Conservation (phyloP, 2,113 vertebrate genomes). For the Lichenostomus cassidix region DNA sequence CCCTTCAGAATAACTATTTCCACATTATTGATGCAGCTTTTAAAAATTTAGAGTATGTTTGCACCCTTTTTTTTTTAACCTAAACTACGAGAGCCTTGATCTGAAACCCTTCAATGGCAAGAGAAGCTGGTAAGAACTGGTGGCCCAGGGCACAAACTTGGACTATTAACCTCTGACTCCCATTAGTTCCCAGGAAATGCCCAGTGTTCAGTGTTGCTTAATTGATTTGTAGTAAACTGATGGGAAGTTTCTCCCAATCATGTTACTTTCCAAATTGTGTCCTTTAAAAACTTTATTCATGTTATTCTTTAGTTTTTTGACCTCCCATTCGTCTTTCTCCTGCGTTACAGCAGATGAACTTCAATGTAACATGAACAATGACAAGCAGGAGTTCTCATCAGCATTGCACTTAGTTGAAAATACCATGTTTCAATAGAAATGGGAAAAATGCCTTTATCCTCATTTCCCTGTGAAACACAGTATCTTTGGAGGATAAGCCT, state of each 20-base stretch:
- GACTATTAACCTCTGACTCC: neutral
- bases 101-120: neutral
- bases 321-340: neutral
- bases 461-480: constrained; percentile 67
- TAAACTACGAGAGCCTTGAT: neutral
- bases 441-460: constrained; percentile 60
- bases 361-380: neutral
- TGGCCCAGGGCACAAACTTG: neutral
- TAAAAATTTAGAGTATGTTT: neutral
- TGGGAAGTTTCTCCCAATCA: constrained; percentile 15
- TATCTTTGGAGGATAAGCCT: constrained; percentile 65
- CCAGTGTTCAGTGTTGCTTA: neutral
- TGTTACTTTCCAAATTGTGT: constrained; percentile 21
- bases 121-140: neutral
- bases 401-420: neutral
- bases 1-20: neutral
- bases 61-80: neutral
- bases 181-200: constrained; percentile 7
- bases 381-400: neutral
- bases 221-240: constrained; percentile 15
- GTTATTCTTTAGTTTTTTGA: constrained; percentile 6
- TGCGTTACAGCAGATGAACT: constrained; percentile 6
- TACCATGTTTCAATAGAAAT: constrained; percentile 59
- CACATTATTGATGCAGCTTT: neutral
- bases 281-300: neutral